Evolutionary conservation across 2,113 vertebrate genomes (phyloP), one percentile per base, ranked within the genome.

Genomic region (Willisornis vidua): DNA sequence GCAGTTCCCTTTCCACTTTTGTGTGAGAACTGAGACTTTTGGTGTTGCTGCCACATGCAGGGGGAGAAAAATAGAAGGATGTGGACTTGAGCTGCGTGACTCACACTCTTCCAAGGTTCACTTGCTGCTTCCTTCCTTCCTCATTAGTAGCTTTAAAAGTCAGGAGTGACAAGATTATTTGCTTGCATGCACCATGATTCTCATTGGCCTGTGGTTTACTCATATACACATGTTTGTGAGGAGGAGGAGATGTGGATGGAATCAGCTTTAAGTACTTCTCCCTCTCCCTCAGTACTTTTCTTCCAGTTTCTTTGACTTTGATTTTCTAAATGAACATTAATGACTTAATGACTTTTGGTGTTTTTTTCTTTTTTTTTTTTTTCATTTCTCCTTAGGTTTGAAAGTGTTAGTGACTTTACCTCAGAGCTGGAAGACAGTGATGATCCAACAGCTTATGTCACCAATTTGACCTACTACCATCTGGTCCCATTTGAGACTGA

Each of bases 401-500:
- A 99, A 73, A 99, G 98, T 7, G 98, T 98, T 39, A 96, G 96
- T 9, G 99, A 99, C 85, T 99, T 99, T 94, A 84, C 98, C 68
- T 93, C 98, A 49, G 99, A 99, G 66, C 77, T 98, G 48, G 98
- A 98, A 17, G 97, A 98, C 33, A 98, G 96, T 2, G 98, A 99
- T 41, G 99, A 99, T 71, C 98, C 99, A 13, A 98, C 98, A 37
- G 99, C 99, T 28, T 99, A 99, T 33, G 99, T 99, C 97, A 99
- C 99, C 97, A 99, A 99, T 96, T 97, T 99, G 90, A 99, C 99
- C 31, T 99, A 99, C 95, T 99, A 99, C 97, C 99, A 99, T 73
- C 98, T 99, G 93, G 99, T 99, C 78, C 99, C 99, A 1, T 99
- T 99, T 77, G 99, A 99, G 97, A 99, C 99, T 0, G 99, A 99